Conservation (phyloP, 2,888 invertebrate species). For the Xestia xanthographa region DNA sequence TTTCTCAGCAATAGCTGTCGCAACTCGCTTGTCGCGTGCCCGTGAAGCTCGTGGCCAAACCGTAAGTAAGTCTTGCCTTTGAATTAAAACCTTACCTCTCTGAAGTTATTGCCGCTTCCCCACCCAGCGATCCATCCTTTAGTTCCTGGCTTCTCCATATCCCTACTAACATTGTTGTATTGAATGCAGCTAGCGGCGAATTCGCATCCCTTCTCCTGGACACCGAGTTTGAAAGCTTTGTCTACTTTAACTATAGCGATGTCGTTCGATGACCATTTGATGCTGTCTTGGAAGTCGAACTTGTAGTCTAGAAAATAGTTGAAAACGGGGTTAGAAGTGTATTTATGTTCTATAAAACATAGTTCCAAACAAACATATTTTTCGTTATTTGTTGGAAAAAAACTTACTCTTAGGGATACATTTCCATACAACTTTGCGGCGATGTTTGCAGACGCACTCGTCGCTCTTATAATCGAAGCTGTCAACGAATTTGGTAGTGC, state of each 20-base stretch:
- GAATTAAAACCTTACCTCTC: conserved; percentile 77
- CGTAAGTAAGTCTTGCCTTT: neutral
- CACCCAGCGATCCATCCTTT: conserved; percentile 86
- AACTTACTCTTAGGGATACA: conserved; percentile 88
- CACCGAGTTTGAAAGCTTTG: conserved; percentile 84
- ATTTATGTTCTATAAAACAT: neutral
- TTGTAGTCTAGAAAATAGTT: conserved; percentile 80
- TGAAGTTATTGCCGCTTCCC: conserved; percentile 87
- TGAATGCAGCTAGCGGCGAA: conserved; percentile 78
- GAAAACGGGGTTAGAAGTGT: neutral
- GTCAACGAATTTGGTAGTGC: conserved; percentile 85
- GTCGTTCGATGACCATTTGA: conserved; percentile 88
- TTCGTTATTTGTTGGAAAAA: neutral
- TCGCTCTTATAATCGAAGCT: conserved; percentile 84
- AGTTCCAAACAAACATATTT: neutral
- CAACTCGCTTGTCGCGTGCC: neutral
- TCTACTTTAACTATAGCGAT: conserved; percentile 87
- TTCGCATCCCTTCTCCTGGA: conserved; percentile 82
- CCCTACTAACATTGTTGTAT: conserved; percentile 85
- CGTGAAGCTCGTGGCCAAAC: neutral
- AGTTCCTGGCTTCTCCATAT: conserved; percentile 85
- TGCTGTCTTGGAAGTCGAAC: conserved; percentile 88
- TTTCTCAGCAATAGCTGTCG: neutral
- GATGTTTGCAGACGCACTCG: conserved; percentile 83
- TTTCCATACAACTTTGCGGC: conserved; percentile 86